phyloP scores from a whole-genome alignment of 1,140 invertebrate genomes.

The Drosophila leontia region DNA sequence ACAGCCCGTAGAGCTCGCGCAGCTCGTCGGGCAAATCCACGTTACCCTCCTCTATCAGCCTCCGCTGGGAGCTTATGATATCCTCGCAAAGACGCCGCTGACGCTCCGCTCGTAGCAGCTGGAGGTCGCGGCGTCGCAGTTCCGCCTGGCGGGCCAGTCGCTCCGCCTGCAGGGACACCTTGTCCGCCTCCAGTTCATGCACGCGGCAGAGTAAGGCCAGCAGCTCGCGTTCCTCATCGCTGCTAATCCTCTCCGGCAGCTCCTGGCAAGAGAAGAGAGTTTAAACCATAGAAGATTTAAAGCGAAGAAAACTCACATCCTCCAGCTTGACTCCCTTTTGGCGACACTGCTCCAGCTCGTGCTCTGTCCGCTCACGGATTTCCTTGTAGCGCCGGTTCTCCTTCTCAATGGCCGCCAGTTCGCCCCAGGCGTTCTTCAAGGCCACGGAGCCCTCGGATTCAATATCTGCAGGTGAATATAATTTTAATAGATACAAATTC shows the following conservation, averaged over 20 bases:
- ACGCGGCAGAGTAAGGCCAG: conserved; percentile 92
- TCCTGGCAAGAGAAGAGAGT: conserved; percentile 86
- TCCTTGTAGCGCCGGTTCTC: conserved; percentile 93
- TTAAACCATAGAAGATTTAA: not conserved
- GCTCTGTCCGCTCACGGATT: conserved; percentile 90
- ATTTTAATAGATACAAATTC: not conserved
- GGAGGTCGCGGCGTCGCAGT: conserved; percentile 92
- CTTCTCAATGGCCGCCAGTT: conserved; percentile 92
- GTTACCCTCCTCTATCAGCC: conserved; percentile 92
- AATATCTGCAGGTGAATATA: conserved; percentile 48
- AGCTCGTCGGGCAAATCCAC: conserved; percentile 91
- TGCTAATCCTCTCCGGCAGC: conserved; percentile 92
- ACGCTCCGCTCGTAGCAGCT: conserved; percentile 93
- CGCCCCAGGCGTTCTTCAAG: conserved; percentile 93
- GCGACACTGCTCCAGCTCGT: conserved; percentile 91
- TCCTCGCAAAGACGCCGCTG: conserved; percentile 95
- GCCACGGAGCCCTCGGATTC: conserved; percentile 89
- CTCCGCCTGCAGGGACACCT: conserved; percentile 93
- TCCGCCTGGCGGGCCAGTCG: conserved; percentile 93
- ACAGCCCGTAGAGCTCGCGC: conserved; percentile 93
- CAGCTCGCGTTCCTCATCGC: conserved; percentile 95
- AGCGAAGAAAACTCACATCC: conserved; percentile 88
- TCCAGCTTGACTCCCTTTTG: conserved; percentile 91
- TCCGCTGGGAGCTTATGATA: conserved; percentile 94
- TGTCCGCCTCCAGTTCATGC: conserved; percentile 96